Evolutionary conservation across 2,797 vertebrate genomes (phyloP).

Genomic region (Coreius guichenoti): DNA sequence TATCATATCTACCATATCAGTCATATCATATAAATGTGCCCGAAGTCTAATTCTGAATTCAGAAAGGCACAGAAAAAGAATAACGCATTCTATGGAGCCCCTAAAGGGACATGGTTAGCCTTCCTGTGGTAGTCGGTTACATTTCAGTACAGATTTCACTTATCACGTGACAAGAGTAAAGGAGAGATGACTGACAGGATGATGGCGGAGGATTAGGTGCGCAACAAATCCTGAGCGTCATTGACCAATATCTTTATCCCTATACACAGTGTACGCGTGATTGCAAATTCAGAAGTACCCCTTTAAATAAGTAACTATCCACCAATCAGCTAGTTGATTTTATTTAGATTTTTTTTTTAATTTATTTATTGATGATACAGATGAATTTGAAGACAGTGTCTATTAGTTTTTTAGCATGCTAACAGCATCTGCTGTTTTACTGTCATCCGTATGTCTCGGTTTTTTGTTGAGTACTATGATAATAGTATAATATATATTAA

Average conservation of each 20-base stretch:
- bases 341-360: background rate
- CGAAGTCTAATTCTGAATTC: background rate
- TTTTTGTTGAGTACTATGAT: background rate
- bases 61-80: background rate
- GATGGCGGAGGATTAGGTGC: background rate
- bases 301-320: background rate
- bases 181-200: background rate
- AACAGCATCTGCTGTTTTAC: background rate
- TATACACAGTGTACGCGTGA: background rate
- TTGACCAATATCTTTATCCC: background rate
- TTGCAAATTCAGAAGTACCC: background rate
- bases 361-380: background rate
- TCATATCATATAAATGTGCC: background rate
- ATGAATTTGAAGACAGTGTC: background rate
- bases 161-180: background rate
- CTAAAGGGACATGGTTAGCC: background rate
- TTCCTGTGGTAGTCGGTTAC: background rate
- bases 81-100: background rate
- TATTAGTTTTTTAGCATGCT: background rate
- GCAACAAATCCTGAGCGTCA: background rate
- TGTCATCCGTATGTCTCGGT: background rate
- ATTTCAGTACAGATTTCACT: background rate
- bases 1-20: too few species aligned
- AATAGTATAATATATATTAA: background rate
- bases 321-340: background rate